Base-by-base conservation (phyloP, 2,797 vertebrate genomes). In the Falco columbarius region DNA sequence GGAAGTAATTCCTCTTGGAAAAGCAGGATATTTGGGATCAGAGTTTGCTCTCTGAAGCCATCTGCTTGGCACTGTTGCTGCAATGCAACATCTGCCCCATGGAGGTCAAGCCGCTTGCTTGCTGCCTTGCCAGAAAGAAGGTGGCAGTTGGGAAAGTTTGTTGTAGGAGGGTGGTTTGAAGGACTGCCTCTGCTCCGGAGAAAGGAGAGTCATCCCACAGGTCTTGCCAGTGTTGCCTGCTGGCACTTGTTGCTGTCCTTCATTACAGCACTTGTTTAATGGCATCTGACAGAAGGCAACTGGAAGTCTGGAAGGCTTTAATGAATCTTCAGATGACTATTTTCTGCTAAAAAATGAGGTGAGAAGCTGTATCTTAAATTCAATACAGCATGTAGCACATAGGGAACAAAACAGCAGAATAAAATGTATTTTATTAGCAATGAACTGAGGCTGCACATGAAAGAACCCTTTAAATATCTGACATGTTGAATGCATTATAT, bases 401-500 rank as follows among this genome's bases (percentile, higher is more conserved):
- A 66, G 91, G 94, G 96, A 97, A 92, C 95, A 93, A 91, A 95
- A 79, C 59, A 80, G 91, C 21, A 5, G 90, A 92, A 95, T 95
- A 81, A 97, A 97, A 96, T n/a, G n/a, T 87, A 72, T 97, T 98
- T 96, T 96, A 89, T 97, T 97, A 92, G 91, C 27, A 14, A 95
- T 89, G 97, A 97, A 72, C 93, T 72, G 67, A 93, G 93, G 93
- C 90, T 90, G 91, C 88, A 95, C 86, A 70, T 96, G 95, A 96
- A 97, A 92, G 90, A 93, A 66, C 86, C 81, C 92, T 96, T 95
- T 97, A 95, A 97, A 95, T 95, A 96, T 89, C 82, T 44, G 75
- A 97, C 95, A 86, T n/a, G 90, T 93, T 98, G 97, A 97, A 95
- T 92, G 93, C 77, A 83, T 98, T 96, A 44, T 92, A 92, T 97